Percentiles rank a stretch among this genome's conserved stretches.
Conservation (phyloP, 2,113 vertebrate genomes). For the Sorex fumeus region DNA sequence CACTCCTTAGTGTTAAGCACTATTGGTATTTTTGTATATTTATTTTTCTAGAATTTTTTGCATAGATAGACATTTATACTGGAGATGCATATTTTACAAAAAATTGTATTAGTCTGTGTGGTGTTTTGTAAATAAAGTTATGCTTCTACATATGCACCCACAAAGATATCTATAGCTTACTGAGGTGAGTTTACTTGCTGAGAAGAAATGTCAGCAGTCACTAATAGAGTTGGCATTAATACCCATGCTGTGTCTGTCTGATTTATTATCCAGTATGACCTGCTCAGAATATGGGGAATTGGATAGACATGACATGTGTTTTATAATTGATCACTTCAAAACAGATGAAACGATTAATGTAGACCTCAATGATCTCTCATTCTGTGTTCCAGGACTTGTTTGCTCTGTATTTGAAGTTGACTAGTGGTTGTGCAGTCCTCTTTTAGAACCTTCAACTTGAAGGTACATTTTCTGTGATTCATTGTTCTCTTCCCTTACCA, state of each 20-base stretch:
- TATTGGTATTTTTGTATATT: background rate
- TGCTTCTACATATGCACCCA: background rate
- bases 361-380: background rate
- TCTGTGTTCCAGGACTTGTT: background rate
- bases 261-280: background rate
- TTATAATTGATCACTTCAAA: conserved; percentile 15
- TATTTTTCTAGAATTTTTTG: conserved; percentile 5
- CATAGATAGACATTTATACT: background rate
- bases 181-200: background rate
- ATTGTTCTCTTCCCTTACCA: conserved; percentile 46
- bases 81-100: background rate
- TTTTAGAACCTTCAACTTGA: conserved; percentile 24
- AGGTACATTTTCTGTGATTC: conserved; percentile 23
- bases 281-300: background rate
- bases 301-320: background rate
- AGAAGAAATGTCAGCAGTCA: background rate
- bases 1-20: background rate
- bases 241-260: background rate
- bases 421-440: background rate
- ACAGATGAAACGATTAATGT: background rate
- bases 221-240: background rate
- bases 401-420: background rate
- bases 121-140: background rate
- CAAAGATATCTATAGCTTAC: background rate
- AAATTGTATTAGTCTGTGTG: background rate